Base-by-base conservation (phyloP, 2,113 vertebrate species). In the Ia io region DNA sequence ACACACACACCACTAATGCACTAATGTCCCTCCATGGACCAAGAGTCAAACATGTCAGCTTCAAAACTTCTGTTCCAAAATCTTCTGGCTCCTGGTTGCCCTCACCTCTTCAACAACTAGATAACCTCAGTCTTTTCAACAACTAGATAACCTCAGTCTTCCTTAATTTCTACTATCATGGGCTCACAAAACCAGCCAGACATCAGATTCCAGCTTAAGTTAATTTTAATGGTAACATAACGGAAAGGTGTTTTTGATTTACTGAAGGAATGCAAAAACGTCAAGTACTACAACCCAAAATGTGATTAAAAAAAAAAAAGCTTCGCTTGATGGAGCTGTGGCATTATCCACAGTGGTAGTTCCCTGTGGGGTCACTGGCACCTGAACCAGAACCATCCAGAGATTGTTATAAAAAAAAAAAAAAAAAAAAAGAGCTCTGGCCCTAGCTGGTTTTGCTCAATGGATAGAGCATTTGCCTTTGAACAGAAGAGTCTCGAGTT, bases 31-130 rank as follows among this genome's bases (percentile, higher is more conserved):
- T 35, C n/a, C 22, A 25, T n/a, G 70, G 22, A 69, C 32, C 9
- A 67, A 16, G 49, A 67, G 2, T 61, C 0, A 9, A 12, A 59
- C 1, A 17, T 0, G 4, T 1, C 18, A n/a, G 71, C 13, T n/a
- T 14, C 56, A 70, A 35, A 7, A 49, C 8, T 61, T 63, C 18
- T 28, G 56, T 23, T 12, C n/a, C 61, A 79, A 25, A 77, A 35
- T 28, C 42, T 20, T 35, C n/a, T 9, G 37, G 37, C 28, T 91
- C 32, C 69, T 28, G 6, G 32, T 28, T 2, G 1, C 6, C 12
- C 47, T 47, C 40, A 28, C 16, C 23, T 53, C 22, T 25, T 37
- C 49, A 88, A 32, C 1, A 35, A 12, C 8, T 25, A 20, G 40
- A 12, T 84, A 35, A 56, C 20, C 65, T 83, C 25, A 70, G 0